Base-by-base conservation (phyloP, 2,888 invertebrate species). In the Gasteruption jaculator region DNA sequence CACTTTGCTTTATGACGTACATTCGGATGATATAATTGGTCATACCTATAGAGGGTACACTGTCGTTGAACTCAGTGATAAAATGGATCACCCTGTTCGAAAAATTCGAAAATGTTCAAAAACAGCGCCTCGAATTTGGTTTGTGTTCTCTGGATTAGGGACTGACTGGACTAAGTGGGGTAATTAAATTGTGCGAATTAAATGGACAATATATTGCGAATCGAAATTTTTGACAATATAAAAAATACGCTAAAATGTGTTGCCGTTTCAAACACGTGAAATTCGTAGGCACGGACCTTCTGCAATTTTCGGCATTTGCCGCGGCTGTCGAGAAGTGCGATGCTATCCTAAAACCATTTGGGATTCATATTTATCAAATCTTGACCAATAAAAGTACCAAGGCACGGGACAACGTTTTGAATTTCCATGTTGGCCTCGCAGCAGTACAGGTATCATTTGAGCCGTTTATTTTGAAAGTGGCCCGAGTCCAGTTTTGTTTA, bases 131-230 rank as follows among this genome's bases (percentile, higher is more conserved):
- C 88, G 91, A 2, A 74, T 92, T 1, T 91, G 91, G 81, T 92
- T 86, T 72, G 82, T 92, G 27, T 94, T 91, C 73, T 88, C 92
- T 38, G 92, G 92, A 21, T 88, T 94, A 88, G 90, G 91, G 2
- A 85, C 87, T 0, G 90, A 91, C 61, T 92, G 91, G 91, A 73
- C 81, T 8, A 84, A 85, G 49, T 91, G 92, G 89, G 92, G 86
- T 3, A 73, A n/a, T n/a, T n/a, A n/a, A n/a, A n/a, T n/a, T n/a
- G n/a, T n/a, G n/a, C n/a, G n/a, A n/a, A n/a, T n/a, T n/a, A n/a
- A n/a, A n/a, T n/a, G n/a, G n/a, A n/a, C n/a, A n/a, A n/a, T n/a
- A n/a, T n/a, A n/a, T n/a, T n/a, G n/a, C n/a, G n/a, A n/a, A n/a
- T n/a, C n/a, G n/a, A n/a, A n/a, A n/a, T n/a, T n/a, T n/a, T n/a